Conservation (phyloP, 2,113 vertebrate species). For the Tinamus guttatus region DNA sequence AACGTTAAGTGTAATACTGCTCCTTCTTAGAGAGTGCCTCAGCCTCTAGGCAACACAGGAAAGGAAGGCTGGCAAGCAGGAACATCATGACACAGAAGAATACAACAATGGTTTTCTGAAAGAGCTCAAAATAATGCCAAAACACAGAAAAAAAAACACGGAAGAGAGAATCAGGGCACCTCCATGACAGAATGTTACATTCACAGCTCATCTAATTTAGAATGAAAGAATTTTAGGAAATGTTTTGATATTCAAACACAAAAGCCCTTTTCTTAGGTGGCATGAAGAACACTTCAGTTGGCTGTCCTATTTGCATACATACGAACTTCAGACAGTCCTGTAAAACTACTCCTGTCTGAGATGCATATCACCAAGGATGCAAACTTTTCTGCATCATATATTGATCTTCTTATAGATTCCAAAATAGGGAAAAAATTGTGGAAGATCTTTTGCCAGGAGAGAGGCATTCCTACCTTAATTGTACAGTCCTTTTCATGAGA, state of each 20-base stretch:
- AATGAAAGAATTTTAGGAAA: neutral
- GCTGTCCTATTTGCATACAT: neutral
- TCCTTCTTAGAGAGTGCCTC: neutral
- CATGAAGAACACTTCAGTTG: neutral
- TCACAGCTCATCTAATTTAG: neutral
- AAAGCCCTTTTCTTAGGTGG: neutral
- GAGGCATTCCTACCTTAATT: slow-evolving; percentile 70
- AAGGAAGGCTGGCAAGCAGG: neutral
- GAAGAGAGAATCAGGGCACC: neutral
- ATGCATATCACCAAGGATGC: neutral
- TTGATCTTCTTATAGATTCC: slow-evolving; percentile 61
- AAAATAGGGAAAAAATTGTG: slow-evolving; percentile 51
- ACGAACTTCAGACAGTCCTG: neutral
- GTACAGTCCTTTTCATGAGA: slow-evolving; percentile 71
- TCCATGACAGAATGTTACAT: neutral
- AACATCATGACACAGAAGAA: neutral
- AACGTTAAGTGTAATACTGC: neutral
- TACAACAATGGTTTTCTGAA: slow-evolving; percentile 9
- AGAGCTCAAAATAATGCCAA: slow-evolving; percentile 50
- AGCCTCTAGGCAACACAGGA: neutral
- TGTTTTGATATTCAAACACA: neutral
- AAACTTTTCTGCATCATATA: slow-evolving; percentile 21
- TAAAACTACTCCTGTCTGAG: neutral
- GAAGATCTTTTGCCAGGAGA: slow-evolving; percentile 69
- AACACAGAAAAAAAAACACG: neutral